These are phyloP conservation scores for Tokudaia muenninki DNA, from an alignment of 2,797 vertebrate species.

Conservation along the genomic window DNA sequence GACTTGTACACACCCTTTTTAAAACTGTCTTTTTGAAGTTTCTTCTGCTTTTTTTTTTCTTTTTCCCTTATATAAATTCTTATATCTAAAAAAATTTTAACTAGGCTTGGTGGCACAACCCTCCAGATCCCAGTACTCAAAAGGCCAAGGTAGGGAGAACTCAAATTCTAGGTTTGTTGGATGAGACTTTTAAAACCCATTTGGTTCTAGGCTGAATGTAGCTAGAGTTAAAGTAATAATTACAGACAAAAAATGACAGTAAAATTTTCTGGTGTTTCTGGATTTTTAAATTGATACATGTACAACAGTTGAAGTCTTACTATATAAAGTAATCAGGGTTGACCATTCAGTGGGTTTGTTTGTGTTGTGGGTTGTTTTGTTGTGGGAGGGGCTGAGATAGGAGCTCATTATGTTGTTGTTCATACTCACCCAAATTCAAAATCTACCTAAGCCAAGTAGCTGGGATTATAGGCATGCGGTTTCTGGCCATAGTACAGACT, in stretches of 20 bases:
- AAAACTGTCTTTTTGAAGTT: neutral
- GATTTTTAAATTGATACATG: constrained; percentile 7
- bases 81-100: neutral
- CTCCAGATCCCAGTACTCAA: neutral
- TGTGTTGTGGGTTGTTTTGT: neutral
- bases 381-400: neutral
- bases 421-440: neutral
- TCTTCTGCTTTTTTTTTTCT: neutral
- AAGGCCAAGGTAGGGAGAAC: neutral
- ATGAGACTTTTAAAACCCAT: neutral
- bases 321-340: neutral
- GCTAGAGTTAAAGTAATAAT: constrained; percentile 26
- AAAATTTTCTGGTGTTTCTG: neutral
- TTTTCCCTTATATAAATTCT: neutral
- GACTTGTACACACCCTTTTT: neutral
- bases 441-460: neutral
- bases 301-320: neutral
- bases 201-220: neutral
- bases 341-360: neutral
- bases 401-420: neutral
- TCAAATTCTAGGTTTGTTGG: neutral
- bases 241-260: neutral
- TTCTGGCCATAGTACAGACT: neutral
- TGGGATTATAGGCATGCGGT: neutral
- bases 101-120: neutral